phyloP scores from a whole-genome alignment of 2,888 invertebrate species.

The Morpho helenor region DNA sequence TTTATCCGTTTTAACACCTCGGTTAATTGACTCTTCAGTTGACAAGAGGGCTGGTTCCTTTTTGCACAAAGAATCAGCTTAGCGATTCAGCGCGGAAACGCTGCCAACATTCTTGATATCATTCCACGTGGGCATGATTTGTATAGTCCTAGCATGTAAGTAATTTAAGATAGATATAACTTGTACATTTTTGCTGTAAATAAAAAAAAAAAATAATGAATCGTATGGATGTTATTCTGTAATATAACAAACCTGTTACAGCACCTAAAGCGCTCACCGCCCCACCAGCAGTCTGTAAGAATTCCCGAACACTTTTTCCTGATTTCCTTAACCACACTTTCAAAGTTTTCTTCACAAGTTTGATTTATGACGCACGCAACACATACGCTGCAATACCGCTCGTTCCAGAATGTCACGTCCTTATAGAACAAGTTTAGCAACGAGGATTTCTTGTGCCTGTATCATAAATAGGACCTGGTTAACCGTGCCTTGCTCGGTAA shows the following conservation, averaged over 20 bases:
- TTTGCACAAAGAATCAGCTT: too few species aligned
- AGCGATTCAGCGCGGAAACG: too few species aligned
- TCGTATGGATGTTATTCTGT: not conserved
- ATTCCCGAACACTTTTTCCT: constrained; percentile 50
- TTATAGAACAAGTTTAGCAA: constrained; percentile 43
- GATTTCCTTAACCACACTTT: constrained; percentile 36
- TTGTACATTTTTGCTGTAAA: too few species aligned
- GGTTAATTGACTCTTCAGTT: too few species aligned
- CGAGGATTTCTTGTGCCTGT: constrained; percentile 43
- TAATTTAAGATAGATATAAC: too few species aligned
- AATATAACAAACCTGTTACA: constrained; percentile 49
- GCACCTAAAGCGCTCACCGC: constrained; percentile 46
- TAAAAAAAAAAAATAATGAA: not conserved
- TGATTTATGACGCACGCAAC: constrained; percentile 43
- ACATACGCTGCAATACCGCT: constrained; percentile 54
- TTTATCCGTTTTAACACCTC: too few species aligned
- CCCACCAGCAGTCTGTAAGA: constrained; percentile 61
- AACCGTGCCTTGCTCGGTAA: not conserved
- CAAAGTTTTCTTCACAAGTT: constrained; percentile 47
- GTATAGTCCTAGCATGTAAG: too few species aligned
- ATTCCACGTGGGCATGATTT: too few species aligned
- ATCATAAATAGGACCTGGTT: constrained; percentile 2
- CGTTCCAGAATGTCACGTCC: constrained; percentile 54
- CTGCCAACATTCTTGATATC: too few species aligned
- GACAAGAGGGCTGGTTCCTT: too few species aligned